phyloP scores from a whole-genome alignment of 2,888 invertebrate species.

The Cataglyphis albicans region DNA sequence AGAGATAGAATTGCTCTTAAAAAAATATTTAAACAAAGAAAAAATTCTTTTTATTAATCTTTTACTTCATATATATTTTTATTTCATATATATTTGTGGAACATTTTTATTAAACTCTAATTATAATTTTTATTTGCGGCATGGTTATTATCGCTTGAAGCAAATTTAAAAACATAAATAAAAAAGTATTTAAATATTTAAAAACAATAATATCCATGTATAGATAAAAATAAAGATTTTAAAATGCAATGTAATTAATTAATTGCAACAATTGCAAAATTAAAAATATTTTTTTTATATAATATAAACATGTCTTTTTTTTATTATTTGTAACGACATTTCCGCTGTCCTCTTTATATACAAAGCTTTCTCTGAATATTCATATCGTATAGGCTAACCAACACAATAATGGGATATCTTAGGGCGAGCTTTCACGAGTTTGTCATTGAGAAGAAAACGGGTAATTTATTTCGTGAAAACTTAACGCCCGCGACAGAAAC shows the following conservation, averaged over 20 bases:
- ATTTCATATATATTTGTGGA: background rate
- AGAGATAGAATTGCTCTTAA: background rate
- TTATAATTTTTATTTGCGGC: background rate
- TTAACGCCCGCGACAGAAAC: conserved; percentile 22
- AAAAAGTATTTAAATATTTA: background rate
- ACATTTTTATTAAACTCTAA: background rate
- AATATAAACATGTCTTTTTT: background rate
- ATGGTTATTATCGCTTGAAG: background rate
- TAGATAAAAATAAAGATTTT: background rate
- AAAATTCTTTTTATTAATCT: background rate
- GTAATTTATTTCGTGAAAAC: conserved; percentile 24
- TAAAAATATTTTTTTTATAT: background rate
- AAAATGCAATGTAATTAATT: background rate
- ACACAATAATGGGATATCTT: conserved; percentile 49
- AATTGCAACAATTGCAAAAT: background rate
- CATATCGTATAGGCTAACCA: conserved; percentile 60
- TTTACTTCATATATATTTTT: background rate
- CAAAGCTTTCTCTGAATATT: conserved; percentile 31
- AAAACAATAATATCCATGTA: background rate
- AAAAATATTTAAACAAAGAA: background rate
- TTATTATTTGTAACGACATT: background rate
- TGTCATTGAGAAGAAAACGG: conserved; percentile 33
- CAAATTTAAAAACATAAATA: background rate
- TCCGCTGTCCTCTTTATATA: background rate
- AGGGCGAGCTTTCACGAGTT: conserved; percentile 46